A percentile compares a stretch with the other conserved stretches of the same genome.
Evolutionary conservation across 2,888 invertebrate genomes (phyloP).

Genomic region (Camptogramma bilineatum): DNA sequence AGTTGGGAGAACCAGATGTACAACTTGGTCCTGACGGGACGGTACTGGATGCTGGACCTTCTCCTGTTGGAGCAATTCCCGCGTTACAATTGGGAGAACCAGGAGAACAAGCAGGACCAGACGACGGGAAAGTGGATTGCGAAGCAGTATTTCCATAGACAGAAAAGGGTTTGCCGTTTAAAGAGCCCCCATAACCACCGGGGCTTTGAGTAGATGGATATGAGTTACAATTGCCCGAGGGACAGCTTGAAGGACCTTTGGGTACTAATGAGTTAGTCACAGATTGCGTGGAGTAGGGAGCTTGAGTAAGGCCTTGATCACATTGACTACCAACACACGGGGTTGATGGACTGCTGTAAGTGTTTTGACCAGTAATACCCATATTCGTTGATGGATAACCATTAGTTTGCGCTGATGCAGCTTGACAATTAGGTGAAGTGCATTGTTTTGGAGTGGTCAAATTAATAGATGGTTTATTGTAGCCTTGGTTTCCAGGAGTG

Average conservation of each 20-base stretch:
- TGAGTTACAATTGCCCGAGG: constrained; percentile 48
- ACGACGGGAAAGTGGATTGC: constrained; percentile 5
- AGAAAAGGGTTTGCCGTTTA: constrained; percentile 23
- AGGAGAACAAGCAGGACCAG: constrained; percentile 23
- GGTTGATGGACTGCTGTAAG: constrained; percentile 19
- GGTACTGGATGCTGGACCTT: not conserved
- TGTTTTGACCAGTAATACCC: constrained; percentile 28
- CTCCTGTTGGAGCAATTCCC: not conserved
- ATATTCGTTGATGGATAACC: constrained; percentile 25
- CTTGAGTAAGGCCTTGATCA: constrained; percentile 35
- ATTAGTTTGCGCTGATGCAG: constrained; percentile 13
- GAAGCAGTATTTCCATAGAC: constrained; percentile 15
- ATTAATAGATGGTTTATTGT: constrained; percentile 56
- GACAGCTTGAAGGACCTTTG: constrained; percentile 39
- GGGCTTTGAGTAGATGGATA: constrained; percentile 26
- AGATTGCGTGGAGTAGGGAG: constrained; percentile 27
- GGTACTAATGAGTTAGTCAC: constrained; percentile 20
- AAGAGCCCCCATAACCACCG: constrained; percentile 18
- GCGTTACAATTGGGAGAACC: constrained; percentile 29
- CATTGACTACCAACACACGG: constrained; percentile 41
- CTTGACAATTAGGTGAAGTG: constrained; percentile 40
- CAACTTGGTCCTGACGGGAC: constrained; percentile 23
- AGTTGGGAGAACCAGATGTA: constrained; percentile 25
- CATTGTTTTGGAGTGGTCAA: constrained; percentile 65
- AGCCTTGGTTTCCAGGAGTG: constrained; percentile 35